phyloP scores from a whole-genome alignment of 2,797 vertebrate genomes.

The Dendrocincla tyrannina region DNA sequence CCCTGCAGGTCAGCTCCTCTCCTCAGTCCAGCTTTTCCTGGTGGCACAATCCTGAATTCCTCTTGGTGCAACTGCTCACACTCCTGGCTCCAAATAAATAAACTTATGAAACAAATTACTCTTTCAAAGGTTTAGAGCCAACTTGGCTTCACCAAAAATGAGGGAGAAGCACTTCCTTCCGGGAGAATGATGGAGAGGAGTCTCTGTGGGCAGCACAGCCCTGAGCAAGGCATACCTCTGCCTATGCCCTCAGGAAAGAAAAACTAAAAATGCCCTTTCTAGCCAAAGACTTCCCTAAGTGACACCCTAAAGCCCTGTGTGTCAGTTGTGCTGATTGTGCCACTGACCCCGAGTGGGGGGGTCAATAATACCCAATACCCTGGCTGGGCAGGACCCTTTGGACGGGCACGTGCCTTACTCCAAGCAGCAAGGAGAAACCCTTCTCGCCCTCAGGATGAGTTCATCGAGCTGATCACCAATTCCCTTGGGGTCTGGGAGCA shows the following conservation, averaged over 20 bases:
- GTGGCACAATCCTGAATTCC: background rate
- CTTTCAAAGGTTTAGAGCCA: background rate
- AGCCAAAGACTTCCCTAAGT: background rate
- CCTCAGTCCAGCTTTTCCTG: background rate
- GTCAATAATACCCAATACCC: too few species aligned
- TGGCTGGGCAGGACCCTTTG: background rate
- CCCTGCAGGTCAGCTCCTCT: background rate
- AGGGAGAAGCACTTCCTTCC: background rate
- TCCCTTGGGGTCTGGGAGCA: background rate
- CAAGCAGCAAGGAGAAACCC: background rate
- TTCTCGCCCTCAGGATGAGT: background rate
- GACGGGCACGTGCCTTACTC: background rate
- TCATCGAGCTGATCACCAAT: fast-evolving
- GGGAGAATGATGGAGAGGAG: background rate
- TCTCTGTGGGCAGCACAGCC: background rate
- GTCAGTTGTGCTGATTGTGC: background rate
- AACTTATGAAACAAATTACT: background rate
- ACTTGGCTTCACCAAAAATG: background rate
- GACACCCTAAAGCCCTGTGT: background rate
- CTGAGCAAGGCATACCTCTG: background rate
- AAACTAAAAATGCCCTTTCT: background rate
- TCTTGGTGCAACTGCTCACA: background rate
- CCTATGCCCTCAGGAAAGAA: background rate
- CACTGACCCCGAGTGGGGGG: background rate
- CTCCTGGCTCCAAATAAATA: background rate